Evolutionary conservation across 92 coral and sea anemone genomes (phyloP).

Genomic region (Ricordea florida): DNA sequence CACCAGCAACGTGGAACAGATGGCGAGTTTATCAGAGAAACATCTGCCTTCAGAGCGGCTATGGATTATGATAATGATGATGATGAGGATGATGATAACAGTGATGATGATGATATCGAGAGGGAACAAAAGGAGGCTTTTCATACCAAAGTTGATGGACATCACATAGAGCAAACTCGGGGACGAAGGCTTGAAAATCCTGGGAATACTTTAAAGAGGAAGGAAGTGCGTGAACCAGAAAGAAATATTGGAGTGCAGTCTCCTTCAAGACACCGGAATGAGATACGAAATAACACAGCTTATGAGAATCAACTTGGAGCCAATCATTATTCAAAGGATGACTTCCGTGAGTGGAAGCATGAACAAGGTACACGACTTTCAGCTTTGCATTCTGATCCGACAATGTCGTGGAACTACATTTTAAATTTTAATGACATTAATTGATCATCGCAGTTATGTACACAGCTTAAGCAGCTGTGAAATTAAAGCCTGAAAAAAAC

Average conservation of each 20-base stretch:
- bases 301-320: too few species aligned
- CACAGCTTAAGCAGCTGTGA: too few species aligned
- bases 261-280: conserved; percentile 19
- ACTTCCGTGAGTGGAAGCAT: too few species aligned
- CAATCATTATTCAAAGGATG: too few species aligned
- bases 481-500: too few species aligned
- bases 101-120: conserved; percentile 9
- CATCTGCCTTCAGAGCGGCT: conserved; percentile 88
- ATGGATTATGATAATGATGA: conserved; percentile 82
- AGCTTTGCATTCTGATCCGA: too few species aligned
- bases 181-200: neutral
- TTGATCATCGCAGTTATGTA: too few species aligned
- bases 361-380: too few species aligned
- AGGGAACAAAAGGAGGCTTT: conserved; percentile 14
- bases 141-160: conserved; percentile 1
- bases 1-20: conserved; percentile 14
- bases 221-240: neutral
- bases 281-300: neutral
- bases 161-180: conserved; percentile 4
- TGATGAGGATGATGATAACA: conserved; percentile 26
- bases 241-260: conserved; percentile 5
- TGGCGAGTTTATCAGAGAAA: conserved; percentile 82
- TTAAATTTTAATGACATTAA: too few species aligned
- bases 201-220: neutral
- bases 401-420: too few species aligned